A percentile compares a stretch with the other conserved stretches of the same genome.
Evolutionary conservation across 2,113 vertebrate species (phyloP).

Genomic region (Dromaius novaehollandiae): DNA sequence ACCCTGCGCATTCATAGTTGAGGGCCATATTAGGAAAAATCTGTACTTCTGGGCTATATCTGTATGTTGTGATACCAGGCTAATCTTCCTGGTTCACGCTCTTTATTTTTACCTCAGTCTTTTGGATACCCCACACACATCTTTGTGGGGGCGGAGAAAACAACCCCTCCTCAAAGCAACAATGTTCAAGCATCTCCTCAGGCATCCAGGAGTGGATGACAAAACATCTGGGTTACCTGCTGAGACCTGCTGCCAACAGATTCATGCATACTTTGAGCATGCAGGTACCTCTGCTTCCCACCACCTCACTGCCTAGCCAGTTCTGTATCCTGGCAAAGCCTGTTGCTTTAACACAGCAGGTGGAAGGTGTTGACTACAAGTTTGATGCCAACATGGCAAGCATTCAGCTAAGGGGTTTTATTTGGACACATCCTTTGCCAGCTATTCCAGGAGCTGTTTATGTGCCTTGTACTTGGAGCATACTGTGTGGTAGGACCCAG

Average conservation of each 20-base stretch:
- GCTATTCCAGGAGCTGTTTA: background rate
- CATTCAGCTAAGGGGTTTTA: background rate
- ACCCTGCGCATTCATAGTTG: background rate
- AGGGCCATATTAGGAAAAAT: background rate
- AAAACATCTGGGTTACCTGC: accelerated
- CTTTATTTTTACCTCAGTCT: background rate
- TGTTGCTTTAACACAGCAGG: background rate
- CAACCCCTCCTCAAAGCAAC: background rate
- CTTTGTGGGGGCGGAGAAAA: background rate
- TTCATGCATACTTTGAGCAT: background rate
- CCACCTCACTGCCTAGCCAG: background rate
- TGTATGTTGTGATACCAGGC: accelerated
- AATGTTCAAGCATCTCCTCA: background rate
- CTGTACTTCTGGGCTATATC: background rate
- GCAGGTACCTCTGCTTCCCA: background rate
- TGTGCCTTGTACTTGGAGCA: accelerated
- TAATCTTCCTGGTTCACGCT: background rate
- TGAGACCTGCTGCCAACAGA: background rate
- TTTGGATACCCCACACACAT: background rate
- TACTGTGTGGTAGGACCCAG: accelerated
- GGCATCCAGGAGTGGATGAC: background rate
- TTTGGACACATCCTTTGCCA: background rate
- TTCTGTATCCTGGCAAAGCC: background rate
- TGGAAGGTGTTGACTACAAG: background rate
- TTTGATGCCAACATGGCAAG: background rate